Percentiles rank a stretch among this genome's conserved stretches.
phyloP scores from a whole-genome alignment of 2,797 vertebrate genomes.

The Aphelocoma californica region DNA sequence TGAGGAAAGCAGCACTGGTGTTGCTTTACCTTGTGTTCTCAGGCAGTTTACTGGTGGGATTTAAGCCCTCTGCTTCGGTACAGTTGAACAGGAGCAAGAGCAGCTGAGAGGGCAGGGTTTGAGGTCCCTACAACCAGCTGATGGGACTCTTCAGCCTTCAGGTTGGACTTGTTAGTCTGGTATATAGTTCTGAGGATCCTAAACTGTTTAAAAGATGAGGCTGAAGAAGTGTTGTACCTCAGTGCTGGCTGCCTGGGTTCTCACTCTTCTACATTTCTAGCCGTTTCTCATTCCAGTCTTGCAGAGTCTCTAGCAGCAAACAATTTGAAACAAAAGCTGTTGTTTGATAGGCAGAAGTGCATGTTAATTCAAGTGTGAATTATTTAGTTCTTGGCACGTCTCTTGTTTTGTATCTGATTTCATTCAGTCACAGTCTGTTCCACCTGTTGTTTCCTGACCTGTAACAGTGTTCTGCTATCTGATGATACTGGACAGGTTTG shows the following conservation, averaged over 20 bases:
- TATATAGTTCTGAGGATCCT: background rate
- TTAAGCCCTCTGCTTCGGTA: background rate
- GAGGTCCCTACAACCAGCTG: background rate
- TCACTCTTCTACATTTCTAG: background rate
- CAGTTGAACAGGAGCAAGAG: background rate
- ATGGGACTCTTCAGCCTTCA: background rate
- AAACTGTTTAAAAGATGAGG: background rate
- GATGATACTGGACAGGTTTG: background rate
- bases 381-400: background rate
- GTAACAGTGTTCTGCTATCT: background rate
- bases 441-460: background rate
- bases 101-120: background rate
- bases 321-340: background rate
- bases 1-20: background rate
- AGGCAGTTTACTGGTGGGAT: background rate
- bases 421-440: background rate
- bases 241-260: background rate
- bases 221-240: background rate
- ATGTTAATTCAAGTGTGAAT: background rate
- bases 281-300: background rate
- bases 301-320: background rate
- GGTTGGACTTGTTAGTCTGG: background rate
- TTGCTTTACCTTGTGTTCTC: background rate
- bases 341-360: background rate
- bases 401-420: background rate